These are phyloP conservation scores for cat (Felis catus) DNA, from an alignment of 2,113 vertebrate genomes.

Conservation along the genomic window F.catus_Fca126_mat1.0 CM031413.1:140518501-140519000, in stretches of 20 bases:
- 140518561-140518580: too few relatives aligned
- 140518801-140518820: background rate
- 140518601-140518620: too few relatives aligned
- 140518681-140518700: too few relatives aligned
- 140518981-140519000: background rate
- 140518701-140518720: too few relatives aligned
- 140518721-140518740: too few relatives aligned
- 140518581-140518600: too few relatives aligned
- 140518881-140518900: background rate
- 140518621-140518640: too few relatives aligned
- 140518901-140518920: background rate
- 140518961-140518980: background rate
- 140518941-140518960: background rate
- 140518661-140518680: too few relatives aligned
- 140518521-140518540: background rate
- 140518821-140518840: background rate
- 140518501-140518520: background rate
- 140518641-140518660: too few relatives aligned
- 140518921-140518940: background rate
- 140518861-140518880: background rate
- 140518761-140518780: background rate
- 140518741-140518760: background rate
- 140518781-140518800: background rate
- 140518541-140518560: background rate
- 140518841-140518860: background rate